Conservation (phyloP, 2,888 invertebrate genomes). For the Papilio gigon region DNA sequence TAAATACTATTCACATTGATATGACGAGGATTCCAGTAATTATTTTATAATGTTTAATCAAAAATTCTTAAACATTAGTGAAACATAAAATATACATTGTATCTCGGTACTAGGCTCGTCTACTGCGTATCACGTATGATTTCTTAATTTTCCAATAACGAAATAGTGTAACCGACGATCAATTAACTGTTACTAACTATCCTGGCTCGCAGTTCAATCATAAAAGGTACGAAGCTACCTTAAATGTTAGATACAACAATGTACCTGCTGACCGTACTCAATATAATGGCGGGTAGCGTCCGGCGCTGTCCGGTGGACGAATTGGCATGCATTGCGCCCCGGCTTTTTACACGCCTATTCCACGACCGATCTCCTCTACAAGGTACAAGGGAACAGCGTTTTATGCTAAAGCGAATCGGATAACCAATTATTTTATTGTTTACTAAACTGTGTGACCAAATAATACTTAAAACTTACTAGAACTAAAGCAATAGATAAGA, state of each 20-base stretch:
- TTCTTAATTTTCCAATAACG: background rate
- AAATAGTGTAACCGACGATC: too few species aligned
- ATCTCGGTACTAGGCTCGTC: too few species aligned
- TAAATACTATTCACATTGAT: too few species aligned
- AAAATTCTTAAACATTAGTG: background rate
- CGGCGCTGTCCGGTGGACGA: constrained; percentile 65
- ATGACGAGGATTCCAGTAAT: too few species aligned
- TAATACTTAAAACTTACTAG: background rate
- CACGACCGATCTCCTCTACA: constrained; percentile 50
- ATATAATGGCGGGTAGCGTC: constrained; percentile 50
- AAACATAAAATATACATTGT: too few species aligned
- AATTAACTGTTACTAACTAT: too few species aligned
- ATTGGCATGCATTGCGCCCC: constrained; percentile 78
- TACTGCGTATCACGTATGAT: background rate
- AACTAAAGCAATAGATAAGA: too few species aligned
- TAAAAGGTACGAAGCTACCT: too few species aligned
- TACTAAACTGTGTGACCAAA: background rate
- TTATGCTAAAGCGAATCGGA: background rate
- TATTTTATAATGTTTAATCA: background rate
- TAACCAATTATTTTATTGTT: background rate
- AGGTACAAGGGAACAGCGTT: constrained; percentile 47
- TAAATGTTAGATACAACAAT: background rate
- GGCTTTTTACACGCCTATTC: constrained; percentile 76
- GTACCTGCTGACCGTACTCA: constrained; percentile 55
- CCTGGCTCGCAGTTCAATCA: too few species aligned